These are phyloP conservation scores for Barnardius zonarius DNA, from an alignment of 2,113 vertebrate genomes.

Conservation along the genomic window DNA sequence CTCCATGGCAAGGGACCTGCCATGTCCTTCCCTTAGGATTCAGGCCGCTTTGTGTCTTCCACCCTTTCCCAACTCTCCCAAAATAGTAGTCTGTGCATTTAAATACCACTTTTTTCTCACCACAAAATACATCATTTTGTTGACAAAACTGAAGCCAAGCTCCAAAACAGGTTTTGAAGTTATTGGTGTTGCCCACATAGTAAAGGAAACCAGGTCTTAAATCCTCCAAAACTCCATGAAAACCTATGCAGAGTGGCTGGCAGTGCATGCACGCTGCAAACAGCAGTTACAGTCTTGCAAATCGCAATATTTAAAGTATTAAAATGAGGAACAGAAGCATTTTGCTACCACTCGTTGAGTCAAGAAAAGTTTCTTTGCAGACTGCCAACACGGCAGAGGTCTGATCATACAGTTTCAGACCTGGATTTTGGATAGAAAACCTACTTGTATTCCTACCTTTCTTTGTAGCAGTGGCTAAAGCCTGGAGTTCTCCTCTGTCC, in stretches of 20 bases:
- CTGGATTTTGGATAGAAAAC: background rate
- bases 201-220: background rate
- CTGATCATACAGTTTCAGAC: background rate
- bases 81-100: fast-evolving
- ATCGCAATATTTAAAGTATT: background rate
- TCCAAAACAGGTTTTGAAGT: background rate
- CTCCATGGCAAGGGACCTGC: fast-evolving
- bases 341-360: background rate
- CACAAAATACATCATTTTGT: fast-evolving
- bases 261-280: fast-evolving
- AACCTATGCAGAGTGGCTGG: background rate
- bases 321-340: background rate
- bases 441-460: background rate
- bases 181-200: fast-evolving
- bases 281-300: background rate
- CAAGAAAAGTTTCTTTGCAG: background rate
- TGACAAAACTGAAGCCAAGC: background rate
- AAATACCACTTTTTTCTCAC: fast-evolving
- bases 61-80: background rate
- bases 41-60: fast-evolving
- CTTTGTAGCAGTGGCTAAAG: background rate
- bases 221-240: background rate
- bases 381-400: background rate
- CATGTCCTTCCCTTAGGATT: fast-evolving
- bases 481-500: background rate